Percentiles rank a stretch among this genome's conserved stretches.
Evolutionary conservation across 2,797 vertebrate genomes (phyloP).

Genomic region (Gymnodraco acuticeps): DNA sequence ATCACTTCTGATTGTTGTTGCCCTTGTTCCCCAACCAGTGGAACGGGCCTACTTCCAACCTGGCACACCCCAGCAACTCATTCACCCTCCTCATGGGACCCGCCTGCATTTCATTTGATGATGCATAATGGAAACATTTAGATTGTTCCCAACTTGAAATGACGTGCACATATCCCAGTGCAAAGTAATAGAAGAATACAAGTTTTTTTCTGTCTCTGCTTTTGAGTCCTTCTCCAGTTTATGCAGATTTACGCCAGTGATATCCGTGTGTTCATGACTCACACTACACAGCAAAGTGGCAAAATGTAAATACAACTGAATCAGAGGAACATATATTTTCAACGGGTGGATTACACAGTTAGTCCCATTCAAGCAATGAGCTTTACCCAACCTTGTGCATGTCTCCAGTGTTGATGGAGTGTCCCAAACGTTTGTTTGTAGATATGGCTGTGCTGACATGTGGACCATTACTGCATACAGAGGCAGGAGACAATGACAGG

Average conservation of each 20-base stretch:
- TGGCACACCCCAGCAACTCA: constrained; percentile 20
- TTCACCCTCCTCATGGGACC: constrained; percentile 25
- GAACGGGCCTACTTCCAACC: constrained; percentile 12
- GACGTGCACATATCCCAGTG: not conserved
- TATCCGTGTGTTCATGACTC: not conserved
- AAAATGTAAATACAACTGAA: constrained; percentile 27
- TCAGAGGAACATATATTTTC: not conserved
- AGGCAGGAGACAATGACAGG: constrained; percentile 17
- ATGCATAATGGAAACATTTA: not conserved
- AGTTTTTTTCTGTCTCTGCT: not conserved
- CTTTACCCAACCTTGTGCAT: not conserved
- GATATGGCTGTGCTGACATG: constrained; percentile 27
- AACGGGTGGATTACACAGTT: not conserved
- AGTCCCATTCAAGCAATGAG: not conserved
- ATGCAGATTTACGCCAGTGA: too few species aligned
- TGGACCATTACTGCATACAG: constrained; percentile 18
- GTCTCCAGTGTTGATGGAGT: constrained; percentile 17
- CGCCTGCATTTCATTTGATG: not conserved
- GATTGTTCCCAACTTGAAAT: not conserved
- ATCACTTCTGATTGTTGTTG: too few species aligned
- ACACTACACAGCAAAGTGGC: not conserved
- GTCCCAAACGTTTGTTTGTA: constrained; percentile 9
- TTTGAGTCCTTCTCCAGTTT: not conserved
- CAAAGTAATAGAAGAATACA: not conserved
- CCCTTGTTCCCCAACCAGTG: too few species aligned